Evolutionary conservation across 1,140 invertebrate genomes (phyloP).

Genomic region (Pseudomyrmex pallidus): DNA sequence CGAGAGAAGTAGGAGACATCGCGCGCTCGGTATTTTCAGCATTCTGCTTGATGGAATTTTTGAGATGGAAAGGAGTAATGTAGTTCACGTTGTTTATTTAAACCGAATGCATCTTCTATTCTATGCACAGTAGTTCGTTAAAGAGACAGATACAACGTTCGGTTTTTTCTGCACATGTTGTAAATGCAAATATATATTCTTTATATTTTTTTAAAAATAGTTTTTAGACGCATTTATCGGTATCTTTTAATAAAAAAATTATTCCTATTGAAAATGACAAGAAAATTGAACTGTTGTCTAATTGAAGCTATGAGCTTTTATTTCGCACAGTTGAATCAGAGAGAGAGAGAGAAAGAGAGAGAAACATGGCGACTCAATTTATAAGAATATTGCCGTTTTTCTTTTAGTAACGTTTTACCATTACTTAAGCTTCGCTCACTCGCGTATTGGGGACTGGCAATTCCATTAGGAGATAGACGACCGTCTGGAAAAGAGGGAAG

Average conservation of each 20-base stretch:
- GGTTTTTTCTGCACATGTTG: no score
- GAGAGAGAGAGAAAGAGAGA: neutral
- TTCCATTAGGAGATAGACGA: conserved; percentile 80
- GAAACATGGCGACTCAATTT: conserved; percentile 12
- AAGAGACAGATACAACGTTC: no score
- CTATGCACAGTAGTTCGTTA: neutral
- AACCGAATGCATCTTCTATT: neutral
- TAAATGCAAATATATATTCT: neutral
- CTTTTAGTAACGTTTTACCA: conserved; percentile 74
- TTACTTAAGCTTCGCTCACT: conserved; percentile 76
- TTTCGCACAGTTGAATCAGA: no score
- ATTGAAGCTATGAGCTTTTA: conserved; percentile 21
- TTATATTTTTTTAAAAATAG: no score
- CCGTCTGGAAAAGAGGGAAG: conserved; percentile 49
- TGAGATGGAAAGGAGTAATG: neutral
- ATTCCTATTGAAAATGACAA: neutral
- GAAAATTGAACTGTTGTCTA: neutral
- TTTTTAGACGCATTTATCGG: no score
- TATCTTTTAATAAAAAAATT: no score
- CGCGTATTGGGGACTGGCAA: conserved; percentile 69
- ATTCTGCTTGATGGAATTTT: conserved; percentile 30
- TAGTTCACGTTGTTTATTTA: conserved; percentile 5
- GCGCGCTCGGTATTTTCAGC: neutral
- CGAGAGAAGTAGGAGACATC: neutral
- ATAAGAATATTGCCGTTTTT: conserved; percentile 21